Base-by-base conservation (phyloP, 92 coral and sea anemone species). In the Epizoanthus stellaris region DNA sequence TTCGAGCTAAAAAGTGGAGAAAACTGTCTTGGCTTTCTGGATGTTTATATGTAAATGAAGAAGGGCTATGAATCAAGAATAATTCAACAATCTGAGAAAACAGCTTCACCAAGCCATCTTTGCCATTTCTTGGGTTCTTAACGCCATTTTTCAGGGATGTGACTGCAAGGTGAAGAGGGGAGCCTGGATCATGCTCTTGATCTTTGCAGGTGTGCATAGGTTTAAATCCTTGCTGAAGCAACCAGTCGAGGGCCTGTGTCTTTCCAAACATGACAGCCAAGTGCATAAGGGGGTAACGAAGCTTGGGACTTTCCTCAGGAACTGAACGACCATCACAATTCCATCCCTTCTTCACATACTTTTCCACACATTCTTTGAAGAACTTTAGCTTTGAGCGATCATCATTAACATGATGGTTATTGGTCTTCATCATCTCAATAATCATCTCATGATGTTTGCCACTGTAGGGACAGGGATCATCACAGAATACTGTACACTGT, bases 371-470 rank as follows among this genome's bases (percentile, higher is more conserved):
- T n/a, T 21, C 59, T 63, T 63, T 79, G 23, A 79, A 79, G 3
- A 6, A 12, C 7, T 45, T 62, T 1, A 79, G 83, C 61, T 63
- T 79, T 13, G 71, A 79, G 5, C 54, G 83, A 6, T 64, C 43
- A 1, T 64, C 72, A 79, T 43, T 79, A 20, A 49, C 45, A 23
- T 30, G 43, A 3, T 39, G 38, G 17, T 43, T 64, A 4, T 43
- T 49, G 6, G n/a, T 45, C 5, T 21, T 23, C 30, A 62, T 2
- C 53, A 79, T 19, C 4, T 6, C 30, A 8, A 63, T 59, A 38
- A 79, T 17, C 19, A 79, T n/a, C 60, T 79, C 83, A 19, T 79
- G 83, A 45, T 79, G 83, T 30, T 47, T 79, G 45, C 83, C 83
- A 12, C 70, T 79, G 71, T 40, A 40, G 36, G 83, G 83, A 12